Conservation (phyloP, 2,797 vertebrate genomes). For the Anisognathus igniventris region DNA sequence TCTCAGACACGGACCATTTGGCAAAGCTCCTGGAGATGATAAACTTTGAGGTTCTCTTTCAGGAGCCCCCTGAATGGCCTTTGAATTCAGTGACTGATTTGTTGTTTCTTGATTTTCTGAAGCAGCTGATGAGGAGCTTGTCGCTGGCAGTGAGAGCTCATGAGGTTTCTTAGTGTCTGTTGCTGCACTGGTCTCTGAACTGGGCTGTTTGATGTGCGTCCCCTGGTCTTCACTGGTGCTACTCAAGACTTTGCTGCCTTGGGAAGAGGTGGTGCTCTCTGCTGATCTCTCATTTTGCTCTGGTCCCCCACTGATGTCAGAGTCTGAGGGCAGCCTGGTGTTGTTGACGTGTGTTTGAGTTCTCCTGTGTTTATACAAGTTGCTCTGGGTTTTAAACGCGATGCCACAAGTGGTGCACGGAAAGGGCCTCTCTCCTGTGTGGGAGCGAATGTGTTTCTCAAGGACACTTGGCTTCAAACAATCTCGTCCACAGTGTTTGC, state of each 20-base stretch:
- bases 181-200: background rate
- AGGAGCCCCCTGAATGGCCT: background rate
- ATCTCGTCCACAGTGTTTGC: conserved; percentile 90
- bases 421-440: conserved; percentile 94
- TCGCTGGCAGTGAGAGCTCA: background rate
- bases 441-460: conserved; percentile 95
- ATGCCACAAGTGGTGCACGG: conserved; percentile 89
- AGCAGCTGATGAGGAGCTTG: background rate
- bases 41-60: conserved; percentile 28
- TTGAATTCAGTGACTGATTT: background rate
- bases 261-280: conserved; percentile 18
- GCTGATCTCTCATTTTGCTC: conserved; percentile 73
- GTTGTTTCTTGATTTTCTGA: background rate
- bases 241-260: background rate
- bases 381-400: conserved; percentile 98
- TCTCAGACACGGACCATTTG: background rate
- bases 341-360: conserved; percentile 90
- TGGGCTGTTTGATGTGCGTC: background rate
- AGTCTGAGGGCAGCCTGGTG: conserved; percentile 81
- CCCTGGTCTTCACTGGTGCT: background rate
- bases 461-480: conserved; percentile 96
- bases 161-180: background rate
- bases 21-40: conserved; percentile 2
- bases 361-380: conserved; percentile 93
- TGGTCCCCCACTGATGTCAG: conserved; percentile 62